Evolutionary conservation across 92 coral and sea anemone species (phyloP), one percentile per base, ranked within the genome.

Genomic region (Parazoanthus swiftii): DNA sequence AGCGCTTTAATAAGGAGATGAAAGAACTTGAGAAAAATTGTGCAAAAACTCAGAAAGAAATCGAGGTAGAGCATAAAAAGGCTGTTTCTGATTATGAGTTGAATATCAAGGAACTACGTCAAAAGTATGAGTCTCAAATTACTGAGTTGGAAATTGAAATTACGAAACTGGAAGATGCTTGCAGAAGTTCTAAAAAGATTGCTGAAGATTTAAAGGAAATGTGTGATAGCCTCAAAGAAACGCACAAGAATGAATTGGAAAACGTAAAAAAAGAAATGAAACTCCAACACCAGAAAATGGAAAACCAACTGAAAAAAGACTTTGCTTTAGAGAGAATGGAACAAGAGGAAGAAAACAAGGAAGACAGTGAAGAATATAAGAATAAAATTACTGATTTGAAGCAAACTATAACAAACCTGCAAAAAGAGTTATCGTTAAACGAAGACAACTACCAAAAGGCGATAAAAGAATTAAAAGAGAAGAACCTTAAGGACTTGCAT

Each of bases 11-110:
- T 21, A 81, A 58, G 0, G 85, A 81, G 56, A 58, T 37, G 43
- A 81, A 81, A 20, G 74, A 81, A 56, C 67, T 36, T 81, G 85
- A 81, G 38, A 29, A 81, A 4, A 58, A 26, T 16, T 81, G 56
- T 35, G 38, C 73, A 36, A 38, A 42, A 8, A 63, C 48, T 18
- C 73, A 39, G 35, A 81, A 1, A 35, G 72, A 63, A 81, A 35
- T 81, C 20, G 33, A 23, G 29, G 54, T 29, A 23, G 85, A 81
- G 6, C 74, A 81, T 20, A 81, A 74, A 63, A 81, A 81, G 2
- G 50, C 10, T 36, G 46, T 81, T 81, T 59, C 85, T 20, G 8
- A 37, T 81, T 81, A 37, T 4, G 74, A 81, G 74, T 15, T n/a
- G 18, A 81, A 18, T 14, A 36, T 38, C 71, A 81, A 42, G 1